Percentiles rank a stretch among this genome's conserved stretches.
Evolutionary conservation across 2,888 invertebrate genomes (phyloP).

Genomic region (Drosophila rellima): DNA sequence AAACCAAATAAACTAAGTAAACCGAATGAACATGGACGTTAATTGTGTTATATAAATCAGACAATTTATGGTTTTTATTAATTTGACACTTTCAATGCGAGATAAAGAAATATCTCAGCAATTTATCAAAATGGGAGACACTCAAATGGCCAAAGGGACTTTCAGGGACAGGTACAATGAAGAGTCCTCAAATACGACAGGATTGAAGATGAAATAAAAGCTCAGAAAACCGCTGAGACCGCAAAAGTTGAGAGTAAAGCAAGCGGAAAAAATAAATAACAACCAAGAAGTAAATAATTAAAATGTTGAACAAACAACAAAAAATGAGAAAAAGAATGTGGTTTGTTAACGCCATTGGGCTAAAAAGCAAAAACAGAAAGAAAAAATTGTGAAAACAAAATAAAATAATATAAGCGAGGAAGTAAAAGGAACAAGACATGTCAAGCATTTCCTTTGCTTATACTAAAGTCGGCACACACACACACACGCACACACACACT

Average conservation of each 20-base stretch:
- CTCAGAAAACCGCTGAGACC: conserved; percentile 18
- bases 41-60: conserved; percentile 61
- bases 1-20: conserved; percentile 42
- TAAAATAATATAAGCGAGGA: conserved; percentile 46
- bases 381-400: conserved; percentile 36
- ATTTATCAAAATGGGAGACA: not conserved
- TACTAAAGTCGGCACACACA: conserved; percentile 52
- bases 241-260: conserved; percentile 10
- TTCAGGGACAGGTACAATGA: not conserved
- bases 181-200: conserved; percentile 7
- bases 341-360: conserved; percentile 48
- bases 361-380: conserved; percentile 26
- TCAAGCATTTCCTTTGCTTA: conserved; percentile 73
- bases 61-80: conserved; percentile 47
- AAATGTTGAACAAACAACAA: conserved; percentile 40
- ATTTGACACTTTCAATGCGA: conserved; percentile 17
- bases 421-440: conserved; percentile 65
- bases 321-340: conserved; percentile 14
- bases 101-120: conserved; percentile 9
- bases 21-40: conserved; percentile 48
- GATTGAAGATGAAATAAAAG: conserved; percentile 24
- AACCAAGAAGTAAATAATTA: conserved; percentile 55
- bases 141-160: not conserved
- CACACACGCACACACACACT: conserved; percentile 12
- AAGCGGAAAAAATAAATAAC: conserved; percentile 53